A percentile compares a stretch with the other conserved stretches of the same genome.
Evolutionary conservation across 1,140 invertebrate genomes (phyloP).

Genomic region (Orius insidiosus): DNA sequence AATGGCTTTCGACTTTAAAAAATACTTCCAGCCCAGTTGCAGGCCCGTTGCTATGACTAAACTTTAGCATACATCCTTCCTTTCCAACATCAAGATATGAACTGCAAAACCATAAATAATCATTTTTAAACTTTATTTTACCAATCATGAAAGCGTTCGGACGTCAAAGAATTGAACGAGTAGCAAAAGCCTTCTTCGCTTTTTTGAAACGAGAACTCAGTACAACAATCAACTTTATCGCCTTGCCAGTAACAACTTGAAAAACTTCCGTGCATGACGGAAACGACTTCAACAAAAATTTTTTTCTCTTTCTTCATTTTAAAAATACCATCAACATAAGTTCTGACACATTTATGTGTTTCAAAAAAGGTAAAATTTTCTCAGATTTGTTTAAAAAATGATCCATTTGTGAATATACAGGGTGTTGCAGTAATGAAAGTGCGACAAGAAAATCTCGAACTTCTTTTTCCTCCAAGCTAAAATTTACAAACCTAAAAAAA

Average conservation of each 20-base stretch:
- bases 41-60: slow-evolving; percentile 1
- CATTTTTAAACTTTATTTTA: slow-evolving; percentile 1
- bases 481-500: neutral
- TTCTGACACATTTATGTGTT: slow-evolving; percentile 19
- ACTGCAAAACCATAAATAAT: neutral
- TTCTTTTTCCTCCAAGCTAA: neutral
- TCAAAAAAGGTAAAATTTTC: slow-evolving; percentile 14
- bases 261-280: slow-evolving; percentile 22
- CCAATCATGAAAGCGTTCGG: slow-evolving; percentile 16
- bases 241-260: slow-evolving; percentile 23
- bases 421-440: slow-evolving; percentile 20
- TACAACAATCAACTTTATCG: slow-evolving; percentile 19
- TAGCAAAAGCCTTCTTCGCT: slow-evolving; percentile 25
- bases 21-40: slow-evolving; percentile 22
- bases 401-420: slow-evolving; percentile 18
- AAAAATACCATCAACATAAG: slow-evolving; percentile 22
- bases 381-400: slow-evolving; percentile 13
- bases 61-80: neutral
- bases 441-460: slow-evolving; percentile 17
- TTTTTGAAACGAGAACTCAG: slow-evolving; percentile 21
- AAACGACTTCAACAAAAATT: slow-evolving; percentile 18
- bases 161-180: slow-evolving; percentile 23
- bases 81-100: neutral
- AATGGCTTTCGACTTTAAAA: slow-evolving; percentile 17
- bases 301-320: no score